Base-by-base conservation (phyloP, 2,888 invertebrate genomes). In the Notodonta ziczac region DNA sequence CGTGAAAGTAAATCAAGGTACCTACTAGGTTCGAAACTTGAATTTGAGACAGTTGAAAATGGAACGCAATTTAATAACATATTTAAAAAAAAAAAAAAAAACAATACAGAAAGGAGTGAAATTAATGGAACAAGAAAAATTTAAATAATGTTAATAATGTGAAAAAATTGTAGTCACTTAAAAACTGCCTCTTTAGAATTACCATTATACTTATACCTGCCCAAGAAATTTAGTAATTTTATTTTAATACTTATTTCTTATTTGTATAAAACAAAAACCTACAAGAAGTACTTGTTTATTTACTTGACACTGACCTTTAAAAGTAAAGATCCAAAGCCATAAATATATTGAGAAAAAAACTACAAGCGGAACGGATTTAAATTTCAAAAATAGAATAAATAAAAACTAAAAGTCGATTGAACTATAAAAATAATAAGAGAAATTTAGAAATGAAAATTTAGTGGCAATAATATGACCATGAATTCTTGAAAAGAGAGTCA, bases 401-500 rank as follows among this genome's bases (percentile, higher is more conserved):
- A n/a, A 42, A 24, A 46, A 46, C n/a, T 46, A 0, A n/a, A 16
- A 14, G 16, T 16, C 12, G 16, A 50, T 50, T 50, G 16, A 50
- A 50, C 16, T 50, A 4, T 8, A 7, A 50, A 53, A n/a, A 35
- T 53, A 35, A 53, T 35, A 35, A 53, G 39, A 53, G 53, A 35
- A 53, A 35, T 32, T 53, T 13, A 35, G 2, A 53, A 9, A 51
- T 10, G 35, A 35, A 35, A 39, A 6, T 12, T 53, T 35, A 50
- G 14, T 2, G 32, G 4, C 44, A 12, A 44, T 6, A 56, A 10
- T 44, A 32, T 56, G 44, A 56, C 56, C 56, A 16, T 56, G 56
- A 56, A 56, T 44, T 35, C 6, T 44, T 67, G 61, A 59, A 59
- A 63, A 62, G 70, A 70, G 61, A 75, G 63, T 61, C 35, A 51